phyloP scores from a whole-genome alignment of 2,888 invertebrate species.

The Timema podura region DNA sequence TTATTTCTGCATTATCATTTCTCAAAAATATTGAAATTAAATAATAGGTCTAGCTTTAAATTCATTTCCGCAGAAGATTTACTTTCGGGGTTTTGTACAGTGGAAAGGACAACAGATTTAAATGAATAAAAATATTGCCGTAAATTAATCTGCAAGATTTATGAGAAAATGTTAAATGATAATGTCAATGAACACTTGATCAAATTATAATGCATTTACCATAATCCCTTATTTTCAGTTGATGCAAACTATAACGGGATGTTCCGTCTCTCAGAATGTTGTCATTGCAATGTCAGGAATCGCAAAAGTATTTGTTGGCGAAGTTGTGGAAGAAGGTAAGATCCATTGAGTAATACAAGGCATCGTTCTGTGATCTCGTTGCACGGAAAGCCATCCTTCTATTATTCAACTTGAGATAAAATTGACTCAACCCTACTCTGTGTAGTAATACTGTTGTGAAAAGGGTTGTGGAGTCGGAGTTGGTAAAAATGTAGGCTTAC shows the following conservation, averaged over 20 bases:
- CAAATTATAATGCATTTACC: background rate
- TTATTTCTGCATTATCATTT: background rate
- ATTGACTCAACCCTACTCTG: no score
- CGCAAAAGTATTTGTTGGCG: constrained; percentile 98
- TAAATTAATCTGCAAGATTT: no score
- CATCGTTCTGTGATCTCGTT: background rate
- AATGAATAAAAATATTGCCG: background rate
- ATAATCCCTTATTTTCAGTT: constrained; percentile 46
- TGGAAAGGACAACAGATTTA: background rate
- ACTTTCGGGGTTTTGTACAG: no score
- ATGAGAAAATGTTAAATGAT: no score
- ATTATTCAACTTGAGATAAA: no score
- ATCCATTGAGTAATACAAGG: background rate
- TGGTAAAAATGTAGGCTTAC: background rate
- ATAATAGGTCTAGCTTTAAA: no score
- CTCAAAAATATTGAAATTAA: background rate
- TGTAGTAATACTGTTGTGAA: no score
- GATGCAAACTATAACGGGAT: constrained; percentile 97
- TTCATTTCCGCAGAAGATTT: no score
- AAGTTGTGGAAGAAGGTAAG: constrained; percentile 95
- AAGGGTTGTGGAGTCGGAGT: no score
- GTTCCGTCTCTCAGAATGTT: constrained; percentile 96
- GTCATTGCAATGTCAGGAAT: constrained; percentile 99
- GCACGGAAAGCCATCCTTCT: background rate
- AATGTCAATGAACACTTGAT: no score